A percentile compares a stretch with the other conserved stretches of the same genome.
Evolutionary conservation across 2,888 invertebrate genomes (phyloP).

Genomic region (Leptopilina drosophilae): DNA sequence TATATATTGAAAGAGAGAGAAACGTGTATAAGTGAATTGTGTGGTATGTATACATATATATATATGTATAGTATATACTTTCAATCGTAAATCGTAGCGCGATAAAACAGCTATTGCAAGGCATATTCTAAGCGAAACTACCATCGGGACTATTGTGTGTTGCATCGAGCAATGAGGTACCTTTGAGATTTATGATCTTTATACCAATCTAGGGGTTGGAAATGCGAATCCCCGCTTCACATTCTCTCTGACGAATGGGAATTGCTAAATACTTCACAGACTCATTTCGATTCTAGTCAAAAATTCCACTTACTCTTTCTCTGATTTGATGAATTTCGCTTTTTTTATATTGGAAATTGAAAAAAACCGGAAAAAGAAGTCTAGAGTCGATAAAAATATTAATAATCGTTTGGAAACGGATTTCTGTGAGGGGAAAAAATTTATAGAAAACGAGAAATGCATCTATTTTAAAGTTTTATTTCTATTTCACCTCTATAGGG

Average conservation of each 20-base stretch:
- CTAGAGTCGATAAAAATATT: no score
- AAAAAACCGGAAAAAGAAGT: no score
- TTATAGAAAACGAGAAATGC: no score
- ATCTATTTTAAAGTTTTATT: no score
- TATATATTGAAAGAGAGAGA: neutral
- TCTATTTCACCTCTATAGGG: no score
- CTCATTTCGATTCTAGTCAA: neutral
- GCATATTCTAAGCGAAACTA: constrained; percentile 51
- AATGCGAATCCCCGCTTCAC: constrained; percentile 44
- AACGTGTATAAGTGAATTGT: constrained; percentile 59
- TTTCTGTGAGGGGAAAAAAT: no score
- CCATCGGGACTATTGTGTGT: constrained; percentile 67
- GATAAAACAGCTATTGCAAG: constrained; percentile 64
- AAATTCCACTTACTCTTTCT: neutral
- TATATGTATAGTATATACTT: neutral
- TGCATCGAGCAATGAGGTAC: constrained; percentile 68
- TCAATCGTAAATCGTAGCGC: constrained; percentile 69
- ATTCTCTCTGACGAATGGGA: constrained; percentile 55
- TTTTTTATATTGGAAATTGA: no score
- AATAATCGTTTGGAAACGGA: no score
- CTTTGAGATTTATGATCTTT: constrained; percentile 64
- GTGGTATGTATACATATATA: constrained; percentile 30
- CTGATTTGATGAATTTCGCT: neutral
- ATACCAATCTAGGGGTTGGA: constrained; percentile 57
- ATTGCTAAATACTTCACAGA: constrained; percentile 41